Percentiles rank a stretch among this genome's conserved stretches.
Conservation (phyloP, 2,797 vertebrate genomes). For the Novumbra hubbsi region DNA sequence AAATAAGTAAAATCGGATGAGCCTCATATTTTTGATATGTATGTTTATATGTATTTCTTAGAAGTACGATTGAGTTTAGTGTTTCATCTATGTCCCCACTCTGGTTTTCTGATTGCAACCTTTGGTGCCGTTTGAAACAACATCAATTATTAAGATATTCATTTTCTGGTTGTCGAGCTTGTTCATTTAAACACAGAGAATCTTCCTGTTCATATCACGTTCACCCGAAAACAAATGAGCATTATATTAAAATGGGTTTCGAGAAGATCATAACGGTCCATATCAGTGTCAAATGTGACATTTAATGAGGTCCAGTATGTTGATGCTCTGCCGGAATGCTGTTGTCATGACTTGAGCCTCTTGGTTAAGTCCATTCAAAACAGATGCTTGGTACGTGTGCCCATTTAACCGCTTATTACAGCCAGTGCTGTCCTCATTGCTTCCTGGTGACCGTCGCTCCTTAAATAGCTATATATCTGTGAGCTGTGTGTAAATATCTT, state of each 20-base stretch:
- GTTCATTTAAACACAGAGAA: not conserved
- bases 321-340: not conserved
- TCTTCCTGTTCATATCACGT: not conserved
- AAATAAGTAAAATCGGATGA: not conserved
- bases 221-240: not conserved
- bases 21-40: not conserved
- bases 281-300: not conserved
- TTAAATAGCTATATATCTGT: slow-evolving; percentile 7
- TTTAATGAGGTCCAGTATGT: not conserved
- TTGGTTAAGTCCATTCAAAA: slow-evolving; percentile 13
- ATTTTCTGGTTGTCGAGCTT: not conserved
- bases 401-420: not conserved
- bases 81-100: not conserved
- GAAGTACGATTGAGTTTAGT: not conserved
- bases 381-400: not conserved
- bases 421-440: slow-evolving; percentile 4
- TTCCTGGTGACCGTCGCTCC: slow-evolving; percentile 19
- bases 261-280: not conserved
- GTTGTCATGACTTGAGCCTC: not conserved
- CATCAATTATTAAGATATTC: not conserved
- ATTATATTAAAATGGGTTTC: not conserved
- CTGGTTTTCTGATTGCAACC: not conserved
- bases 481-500: slow-evolving; percentile 22
- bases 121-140: not conserved
- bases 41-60: not conserved